These are phyloP conservation scores for Dendrolimus pini DNA, from an alignment of 2,888 invertebrate species.

Conservation along the genomic window DNA sequence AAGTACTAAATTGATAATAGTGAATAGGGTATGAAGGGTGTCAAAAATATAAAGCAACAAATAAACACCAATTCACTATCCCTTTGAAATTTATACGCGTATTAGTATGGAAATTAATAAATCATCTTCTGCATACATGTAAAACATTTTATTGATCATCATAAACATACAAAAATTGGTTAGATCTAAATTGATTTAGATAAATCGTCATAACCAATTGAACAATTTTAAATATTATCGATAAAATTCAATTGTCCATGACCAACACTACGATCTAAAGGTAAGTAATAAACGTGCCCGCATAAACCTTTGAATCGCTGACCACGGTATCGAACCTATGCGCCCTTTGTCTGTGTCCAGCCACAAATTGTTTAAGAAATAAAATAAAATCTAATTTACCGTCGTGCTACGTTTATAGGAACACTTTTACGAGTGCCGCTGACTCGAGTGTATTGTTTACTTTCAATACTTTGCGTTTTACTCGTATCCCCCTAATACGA, in stretches of 20 bases:
- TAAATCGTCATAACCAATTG: too few relatives aligned
- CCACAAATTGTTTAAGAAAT: conserved; percentile 75
- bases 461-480: conserved; percentile 53
- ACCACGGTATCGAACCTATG: conserved; percentile 66
- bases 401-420: conserved; percentile 66
- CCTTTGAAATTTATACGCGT: too few relatives aligned
- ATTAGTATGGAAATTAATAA: too few relatives aligned
- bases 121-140: too few relatives aligned
- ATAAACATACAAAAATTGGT: too few relatives aligned
- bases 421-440: conserved; percentile 61
- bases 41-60: too few relatives aligned
- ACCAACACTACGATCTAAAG: conserved; percentile 40
- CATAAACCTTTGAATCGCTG: conserved; percentile 75
- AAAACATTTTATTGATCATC: too few relatives aligned
- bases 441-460: conserved; percentile 55
- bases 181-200: too few relatives aligned
- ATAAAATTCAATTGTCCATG: conserved; percentile 15
- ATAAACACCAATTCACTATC: too few relatives aligned
- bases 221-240: conserved; percentile 13
- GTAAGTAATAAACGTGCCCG: conserved; percentile 71
- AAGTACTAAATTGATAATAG: too few relatives aligned
- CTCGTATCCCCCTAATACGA: conserved; percentile 40
- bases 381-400: conserved; percentile 75
- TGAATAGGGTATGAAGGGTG: too few relatives aligned
- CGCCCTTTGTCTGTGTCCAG: conserved; percentile 66